Evolutionary conservation across 1,140 invertebrate genomes (phyloP), one percentile per base, ranked within the genome.

Genomic region (Hirudo medicinalis): DNA sequence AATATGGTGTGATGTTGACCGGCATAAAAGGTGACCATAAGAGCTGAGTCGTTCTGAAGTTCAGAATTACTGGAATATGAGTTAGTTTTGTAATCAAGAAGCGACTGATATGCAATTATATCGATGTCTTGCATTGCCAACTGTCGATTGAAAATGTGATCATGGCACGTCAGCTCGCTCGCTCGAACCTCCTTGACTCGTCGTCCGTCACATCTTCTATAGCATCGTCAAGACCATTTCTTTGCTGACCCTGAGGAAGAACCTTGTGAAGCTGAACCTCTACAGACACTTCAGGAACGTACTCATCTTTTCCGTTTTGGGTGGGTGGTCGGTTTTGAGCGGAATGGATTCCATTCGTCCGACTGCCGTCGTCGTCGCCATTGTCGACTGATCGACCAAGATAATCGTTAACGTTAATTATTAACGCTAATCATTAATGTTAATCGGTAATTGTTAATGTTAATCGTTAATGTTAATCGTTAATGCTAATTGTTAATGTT

Each of bases 271-370:
- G 83, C 82, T 95, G n/a, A 86, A 88, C 20, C 81, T 96, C 57
- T 96, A 95, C 82, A 86, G 88, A 75, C 90, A 95, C 83, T 96
- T 96, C 81, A 94, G 91, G 53, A 94, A 94, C 82, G 91, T 91
- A 17, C 84, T 96, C 71, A 89, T 91, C 77, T 92, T 94, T 81
- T 87, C 91, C 70, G 90, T 94, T 60, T 81, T 93, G 75, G 83
- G 84, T 84, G 43, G 15, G 43, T 17, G 43, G 78, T 78, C 78
- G 75, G 63, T 69, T 17, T 53, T 43, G 54, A 72, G n/a, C 36
- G 3, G 57, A 20, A 13, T 63, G 57, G 19, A 13, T 63, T 20
- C 15, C 43, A 17, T 49, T 49, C 11, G 13, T 0, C 0, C 43
- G 11, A 11, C 13, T 17, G 11, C 13, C 43, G 3, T 49, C 1